Percentiles rank a stretch among this genome's conserved stretches.
Conservation (phyloP, 2,113 vertebrate species). For the Scalopus aquaticus region DNA sequence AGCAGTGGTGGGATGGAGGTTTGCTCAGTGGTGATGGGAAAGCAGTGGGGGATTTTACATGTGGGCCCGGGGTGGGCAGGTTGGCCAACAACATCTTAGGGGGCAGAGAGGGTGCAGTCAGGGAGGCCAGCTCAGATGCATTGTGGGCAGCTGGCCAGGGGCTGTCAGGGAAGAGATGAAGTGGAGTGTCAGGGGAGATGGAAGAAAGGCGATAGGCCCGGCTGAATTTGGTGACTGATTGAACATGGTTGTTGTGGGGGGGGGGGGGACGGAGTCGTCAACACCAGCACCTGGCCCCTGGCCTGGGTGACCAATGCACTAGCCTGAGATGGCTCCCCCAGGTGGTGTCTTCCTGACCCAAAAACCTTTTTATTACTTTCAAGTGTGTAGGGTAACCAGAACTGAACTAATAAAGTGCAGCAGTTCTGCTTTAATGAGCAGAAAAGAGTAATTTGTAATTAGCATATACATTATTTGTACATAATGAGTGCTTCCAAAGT, state of each 20-base stretch:
- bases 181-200: background rate
- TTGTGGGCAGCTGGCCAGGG: background rate
- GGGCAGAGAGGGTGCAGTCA: too few relatives aligned
- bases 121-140: background rate
- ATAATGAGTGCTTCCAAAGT: constrained; percentile 72
- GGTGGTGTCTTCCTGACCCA: constrained; percentile 35
- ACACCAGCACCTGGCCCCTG: background rate
- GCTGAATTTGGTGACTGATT: background rate
- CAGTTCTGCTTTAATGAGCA: constrained; percentile 74
- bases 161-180: background rate
- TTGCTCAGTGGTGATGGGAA: background rate
- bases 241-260: rapidly evolving
- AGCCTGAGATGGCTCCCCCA: background rate
- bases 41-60: background rate
- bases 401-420: constrained; percentile 65
- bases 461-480: constrained; percentile 77
- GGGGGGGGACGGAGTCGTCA: background rate
- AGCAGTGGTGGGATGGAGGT: background rate
- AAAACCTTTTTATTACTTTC: constrained; percentile 62
- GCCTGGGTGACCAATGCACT: background rate
- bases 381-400: constrained; percentile 43
- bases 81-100: background rate
- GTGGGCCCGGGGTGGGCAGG: background rate
- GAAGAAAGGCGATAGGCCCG: background rate
- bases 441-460: constrained; percentile 76